These are phyloP conservation scores for Patella caerulea DNA, from an alignment of 2,888 invertebrate species.

Conservation along the genomic window DNA sequence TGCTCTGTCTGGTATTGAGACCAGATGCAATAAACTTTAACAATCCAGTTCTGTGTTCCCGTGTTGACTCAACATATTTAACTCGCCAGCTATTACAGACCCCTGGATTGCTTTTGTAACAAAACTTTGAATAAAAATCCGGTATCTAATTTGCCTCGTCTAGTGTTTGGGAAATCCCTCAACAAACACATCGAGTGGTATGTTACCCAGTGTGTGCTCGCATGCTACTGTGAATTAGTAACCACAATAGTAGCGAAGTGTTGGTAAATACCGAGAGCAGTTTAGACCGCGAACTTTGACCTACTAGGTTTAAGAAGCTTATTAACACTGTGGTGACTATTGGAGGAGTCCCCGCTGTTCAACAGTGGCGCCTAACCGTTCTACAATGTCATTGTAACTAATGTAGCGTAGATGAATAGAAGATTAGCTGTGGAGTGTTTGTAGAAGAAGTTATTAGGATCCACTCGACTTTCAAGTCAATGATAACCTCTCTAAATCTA, in stretches of 20 bases:
- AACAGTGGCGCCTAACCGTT: not conserved
- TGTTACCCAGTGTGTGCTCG: constrained; percentile 6
- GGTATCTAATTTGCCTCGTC: not conserved
- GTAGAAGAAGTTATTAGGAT: not conserved
- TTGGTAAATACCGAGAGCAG: not conserved
- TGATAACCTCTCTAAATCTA: not conserved
- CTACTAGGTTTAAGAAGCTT: not conserved
- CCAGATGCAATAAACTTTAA: too few species aligned
- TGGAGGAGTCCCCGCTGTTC: not conserved
- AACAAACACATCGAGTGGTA: not conserved
- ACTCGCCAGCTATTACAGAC: too few species aligned
- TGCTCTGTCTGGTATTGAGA: too few species aligned
- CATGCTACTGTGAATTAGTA: constrained; percentile 8
- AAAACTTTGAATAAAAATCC: not conserved
- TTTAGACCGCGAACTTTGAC: not conserved
- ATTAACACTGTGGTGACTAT: constrained; percentile 1
- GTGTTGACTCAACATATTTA: too few species aligned
- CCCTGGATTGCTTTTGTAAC: not conserved
- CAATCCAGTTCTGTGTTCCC: too few species aligned
- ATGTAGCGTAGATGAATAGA: constrained; percentile 7
- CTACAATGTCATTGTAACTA: constrained; percentile 3
- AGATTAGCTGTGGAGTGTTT: not conserved
- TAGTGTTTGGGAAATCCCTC: constrained; percentile 5
- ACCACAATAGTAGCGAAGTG: constrained; percentile 6
- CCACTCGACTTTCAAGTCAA: not conserved